Evolutionary conservation across 2,888 invertebrate genomes (phyloP).

Genomic region (Drosophila falleni): DNA sequence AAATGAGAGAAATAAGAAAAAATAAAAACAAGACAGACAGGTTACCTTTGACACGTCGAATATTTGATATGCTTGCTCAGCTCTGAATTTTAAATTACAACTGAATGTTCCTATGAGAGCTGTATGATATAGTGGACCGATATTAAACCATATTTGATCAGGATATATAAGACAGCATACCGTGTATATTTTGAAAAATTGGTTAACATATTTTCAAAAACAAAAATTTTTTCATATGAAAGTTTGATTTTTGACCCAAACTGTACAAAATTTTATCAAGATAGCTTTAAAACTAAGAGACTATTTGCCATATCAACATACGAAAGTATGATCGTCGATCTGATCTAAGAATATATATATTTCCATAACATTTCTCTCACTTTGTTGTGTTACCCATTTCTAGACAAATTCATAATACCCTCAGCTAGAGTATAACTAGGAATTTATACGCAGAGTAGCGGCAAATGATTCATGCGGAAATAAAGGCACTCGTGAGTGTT

Average conservation of each 20-base stretch:
- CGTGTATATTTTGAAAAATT: no score
- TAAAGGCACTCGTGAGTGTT: constrained; percentile 76
- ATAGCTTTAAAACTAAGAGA: no score
- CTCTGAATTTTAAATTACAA: neutral
- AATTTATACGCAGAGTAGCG: constrained; percentile 63
- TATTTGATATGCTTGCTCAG: neutral
- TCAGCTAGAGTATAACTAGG: constrained; percentile 6
- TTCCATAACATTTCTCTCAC: no score
- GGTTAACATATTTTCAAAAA: no score
- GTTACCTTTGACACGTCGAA: neutral
- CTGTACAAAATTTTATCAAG: no score
- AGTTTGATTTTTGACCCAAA: no score
- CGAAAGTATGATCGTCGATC: no score
- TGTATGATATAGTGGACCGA: neutral
- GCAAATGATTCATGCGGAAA: constrained; percentile 77
- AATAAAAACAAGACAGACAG: constrained; percentile 28
- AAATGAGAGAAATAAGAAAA: constrained; percentile 7
- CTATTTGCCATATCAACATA: no score
- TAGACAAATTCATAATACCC: neutral
- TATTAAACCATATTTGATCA: no score
- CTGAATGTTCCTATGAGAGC: neutral
- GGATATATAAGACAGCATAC: no score
- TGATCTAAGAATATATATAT: no score
- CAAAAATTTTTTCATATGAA: no score
- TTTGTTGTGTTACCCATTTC: neutral